These are phyloP conservation scores for Chrysogorgia sp. DNA, from an alignment of 92 coral and sea anemone species.

Conservation along the genomic window DNA sequence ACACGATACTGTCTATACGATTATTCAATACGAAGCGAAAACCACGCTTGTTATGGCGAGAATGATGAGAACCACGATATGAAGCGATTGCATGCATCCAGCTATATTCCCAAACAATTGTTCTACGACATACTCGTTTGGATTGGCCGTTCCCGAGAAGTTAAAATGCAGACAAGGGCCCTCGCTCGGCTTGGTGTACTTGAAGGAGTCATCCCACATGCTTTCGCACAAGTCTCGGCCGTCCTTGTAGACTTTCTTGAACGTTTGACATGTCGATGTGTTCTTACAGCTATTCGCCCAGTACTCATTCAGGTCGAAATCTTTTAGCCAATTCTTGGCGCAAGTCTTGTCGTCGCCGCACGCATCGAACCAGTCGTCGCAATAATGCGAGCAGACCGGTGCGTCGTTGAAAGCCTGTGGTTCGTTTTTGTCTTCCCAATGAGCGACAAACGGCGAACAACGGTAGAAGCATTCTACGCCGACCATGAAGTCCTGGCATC, in stretches of 20 bases:
- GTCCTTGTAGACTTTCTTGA: conserved; percentile 33
- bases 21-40: no score
- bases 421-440: conserved; percentile 44
- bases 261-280: conserved; percentile 39
- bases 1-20: no score
- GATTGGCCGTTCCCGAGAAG: conserved; percentile 30
- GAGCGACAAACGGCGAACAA: conserved; percentile 60
- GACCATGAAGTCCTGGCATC: conserved; percentile 61
- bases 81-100: neutral
- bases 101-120: conserved; percentile 45
- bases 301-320: conserved; percentile 24
- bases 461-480: conserved; percentile 66
- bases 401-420: conserved; percentile 33
- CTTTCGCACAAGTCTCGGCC: conserved; percentile 60
- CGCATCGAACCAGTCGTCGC: conserved; percentile 69
- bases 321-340: conserved; percentile 58
- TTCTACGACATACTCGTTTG: conserved; percentile 55
- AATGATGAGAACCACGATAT: no score
- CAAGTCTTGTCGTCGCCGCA: conserved; percentile 63
- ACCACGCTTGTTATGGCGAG: no score
- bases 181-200: conserved; percentile 46
- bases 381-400: conserved; percentile 60
- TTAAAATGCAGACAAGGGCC: conserved; percentile 56
- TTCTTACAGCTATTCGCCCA: conserved; percentile 48
- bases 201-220: conserved; percentile 62